Evolutionary conservation across 2,888 invertebrate species (phyloP).

Genomic region (Adelognathus sp.): DNA sequence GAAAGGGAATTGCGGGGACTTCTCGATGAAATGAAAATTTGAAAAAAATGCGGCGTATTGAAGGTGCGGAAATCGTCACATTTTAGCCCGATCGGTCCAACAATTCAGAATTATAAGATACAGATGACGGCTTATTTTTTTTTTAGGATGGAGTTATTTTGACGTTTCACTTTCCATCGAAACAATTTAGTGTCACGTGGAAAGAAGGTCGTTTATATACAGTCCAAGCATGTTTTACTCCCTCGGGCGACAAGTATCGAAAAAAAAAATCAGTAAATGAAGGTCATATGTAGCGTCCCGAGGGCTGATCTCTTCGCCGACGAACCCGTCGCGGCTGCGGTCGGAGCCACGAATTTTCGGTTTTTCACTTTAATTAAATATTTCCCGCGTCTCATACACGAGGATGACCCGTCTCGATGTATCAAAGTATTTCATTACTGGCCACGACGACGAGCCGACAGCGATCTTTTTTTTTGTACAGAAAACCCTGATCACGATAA

Average conservation of each 20-base stretch:
- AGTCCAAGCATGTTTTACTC: slow-evolving; percentile 62
- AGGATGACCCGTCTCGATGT: slow-evolving; percentile 20
- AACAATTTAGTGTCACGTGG: slow-evolving; percentile 30
- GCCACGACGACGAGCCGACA: slow-evolving; percentile 28
- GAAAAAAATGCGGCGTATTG: no score
- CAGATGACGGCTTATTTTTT: no score
- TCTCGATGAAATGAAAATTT: no score
- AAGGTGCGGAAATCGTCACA: no score
- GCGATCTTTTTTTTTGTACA: neutral
- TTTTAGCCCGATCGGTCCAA: no score
- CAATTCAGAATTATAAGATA: no score
- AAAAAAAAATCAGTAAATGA: slow-evolving; percentile 21
- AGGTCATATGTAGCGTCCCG: slow-evolving; percentile 20
- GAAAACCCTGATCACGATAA: neutral
- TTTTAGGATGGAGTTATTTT: slow-evolving; percentile 28
- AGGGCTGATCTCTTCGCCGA: slow-evolving; percentile 60
- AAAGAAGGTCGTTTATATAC: slow-evolving; percentile 4
- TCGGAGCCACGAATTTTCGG: slow-evolving; percentile 74
- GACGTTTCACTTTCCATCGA: slow-evolving; percentile 51
- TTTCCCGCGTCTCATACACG: slow-evolving; percentile 64
- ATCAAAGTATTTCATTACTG: slow-evolving; percentile 55
- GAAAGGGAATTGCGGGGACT: no score
- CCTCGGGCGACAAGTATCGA: slow-evolving; percentile 59
- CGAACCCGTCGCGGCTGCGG: slow-evolving; percentile 68
- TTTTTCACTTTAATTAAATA: slow-evolving; percentile 80